Conservation (phyloP, 2,888 invertebrate species). For the Troides oblongomaculatus region DNA sequence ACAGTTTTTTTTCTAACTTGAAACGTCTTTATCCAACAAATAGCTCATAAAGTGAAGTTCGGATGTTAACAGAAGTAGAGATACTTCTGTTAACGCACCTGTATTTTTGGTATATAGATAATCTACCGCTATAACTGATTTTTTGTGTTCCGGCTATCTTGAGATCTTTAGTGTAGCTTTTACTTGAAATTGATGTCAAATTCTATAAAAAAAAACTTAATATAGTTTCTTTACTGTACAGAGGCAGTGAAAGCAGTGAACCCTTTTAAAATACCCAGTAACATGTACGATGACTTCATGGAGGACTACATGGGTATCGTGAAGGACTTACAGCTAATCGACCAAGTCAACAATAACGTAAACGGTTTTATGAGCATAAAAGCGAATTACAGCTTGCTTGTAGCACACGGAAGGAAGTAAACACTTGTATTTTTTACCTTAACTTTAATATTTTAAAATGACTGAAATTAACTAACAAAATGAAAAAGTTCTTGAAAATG, state of each 20-base stretch:
- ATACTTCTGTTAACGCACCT: neutral
- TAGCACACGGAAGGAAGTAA: constrained; percentile 39
- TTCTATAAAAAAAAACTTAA: neutral
- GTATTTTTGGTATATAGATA: neutral
- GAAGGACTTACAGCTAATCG: constrained; percentile 62
- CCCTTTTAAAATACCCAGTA: constrained; percentile 48
- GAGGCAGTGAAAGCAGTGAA: constrained; percentile 81
- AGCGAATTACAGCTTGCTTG: constrained; percentile 38
- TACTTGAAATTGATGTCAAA: neutral
- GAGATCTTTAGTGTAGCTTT: neutral
- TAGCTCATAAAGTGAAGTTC: neutral
- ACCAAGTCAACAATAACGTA: constrained; percentile 57
- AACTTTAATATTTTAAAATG: neutral
- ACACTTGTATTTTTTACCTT: neutral
- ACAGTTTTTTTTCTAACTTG: no score
- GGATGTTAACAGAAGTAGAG: neutral
- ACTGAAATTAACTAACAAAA: neutral
- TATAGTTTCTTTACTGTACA: constrained; percentile 49
- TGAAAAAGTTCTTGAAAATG: neutral
- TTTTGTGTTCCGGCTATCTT: neutral
- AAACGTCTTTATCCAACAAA: no score
- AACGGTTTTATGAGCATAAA: constrained; percentile 51
- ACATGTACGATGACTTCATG: constrained; percentile 45
- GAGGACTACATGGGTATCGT: constrained; percentile 76
- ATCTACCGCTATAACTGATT: neutral